A percentile compares a stretch with the other conserved stretches of the same genome.
phyloP scores from a whole-genome alignment of 2,888 invertebrate genomes.

The Laspeyria flexula region DNA sequence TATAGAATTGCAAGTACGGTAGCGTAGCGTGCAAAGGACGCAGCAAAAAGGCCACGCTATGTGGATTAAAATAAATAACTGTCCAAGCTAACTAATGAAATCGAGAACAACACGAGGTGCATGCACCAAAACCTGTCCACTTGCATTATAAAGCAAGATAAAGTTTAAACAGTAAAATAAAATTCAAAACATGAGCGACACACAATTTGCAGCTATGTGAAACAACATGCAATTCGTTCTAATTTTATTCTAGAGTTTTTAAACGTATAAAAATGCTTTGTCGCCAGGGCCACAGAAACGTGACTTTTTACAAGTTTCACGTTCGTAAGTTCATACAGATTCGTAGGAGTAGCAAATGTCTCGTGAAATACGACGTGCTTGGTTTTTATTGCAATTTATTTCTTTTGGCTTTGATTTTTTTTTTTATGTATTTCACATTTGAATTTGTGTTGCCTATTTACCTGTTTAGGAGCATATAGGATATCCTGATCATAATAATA shows the following conservation, averaged over 20 bases:
- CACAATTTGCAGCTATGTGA: conserved; percentile 34
- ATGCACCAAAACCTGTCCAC: conserved; percentile 13
- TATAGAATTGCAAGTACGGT: too few relatives aligned
- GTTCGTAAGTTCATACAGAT: conserved; percentile 37
- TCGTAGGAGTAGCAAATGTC: conserved; percentile 48
- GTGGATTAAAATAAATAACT: too few relatives aligned
- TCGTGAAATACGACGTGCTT: conserved; percentile 34
- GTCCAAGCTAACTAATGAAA: neutral
- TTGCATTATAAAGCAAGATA: conserved; percentile 34
- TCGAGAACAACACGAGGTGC: neutral
- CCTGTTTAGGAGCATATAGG: too few relatives aligned
- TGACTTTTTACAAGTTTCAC: conserved; percentile 53
- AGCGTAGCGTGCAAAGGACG: too few relatives aligned
- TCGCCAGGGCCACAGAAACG: conserved; percentile 43
- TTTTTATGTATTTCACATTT: conserved; percentile 11
- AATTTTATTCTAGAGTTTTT: conserved; percentile 48
- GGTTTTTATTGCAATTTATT: conserved; percentile 37
- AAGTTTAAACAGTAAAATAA: conserved; percentile 27
- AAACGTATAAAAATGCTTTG: conserved; percentile 59
- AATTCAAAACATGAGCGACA: conserved; percentile 16
- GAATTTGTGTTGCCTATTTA: too few relatives aligned
- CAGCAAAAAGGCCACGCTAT: too few relatives aligned
- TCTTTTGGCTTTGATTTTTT: conserved; percentile 25
- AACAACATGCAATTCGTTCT: conserved; percentile 28
- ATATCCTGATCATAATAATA: too few relatives aligned